Evolutionary conservation across 2,888 invertebrate species (phyloP).

Genomic region (Drosophila austrosaltans): DNA sequence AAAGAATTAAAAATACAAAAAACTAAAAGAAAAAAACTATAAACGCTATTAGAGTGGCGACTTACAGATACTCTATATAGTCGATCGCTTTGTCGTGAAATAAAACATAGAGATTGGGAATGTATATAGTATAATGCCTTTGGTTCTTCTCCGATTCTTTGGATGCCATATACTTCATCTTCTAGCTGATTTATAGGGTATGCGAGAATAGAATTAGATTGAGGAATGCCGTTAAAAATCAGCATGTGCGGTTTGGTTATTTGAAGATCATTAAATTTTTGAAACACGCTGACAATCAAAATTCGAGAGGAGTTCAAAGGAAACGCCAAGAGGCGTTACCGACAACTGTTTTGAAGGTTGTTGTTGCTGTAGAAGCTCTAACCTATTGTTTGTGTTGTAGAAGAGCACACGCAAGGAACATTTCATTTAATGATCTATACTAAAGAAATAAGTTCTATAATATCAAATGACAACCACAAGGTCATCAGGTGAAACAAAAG

Average conservation of each 20-base stretch:
- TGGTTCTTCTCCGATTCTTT: too few species aligned
- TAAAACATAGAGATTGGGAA: too few species aligned
- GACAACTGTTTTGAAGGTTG: constrained; percentile 12
- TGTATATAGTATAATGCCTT: too few species aligned
- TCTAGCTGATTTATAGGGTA: background rate
- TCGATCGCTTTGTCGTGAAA: too few species aligned
- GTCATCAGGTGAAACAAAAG: too few species aligned
- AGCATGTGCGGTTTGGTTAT: constrained; percentile 53
- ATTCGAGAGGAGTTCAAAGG: constrained; percentile 9
- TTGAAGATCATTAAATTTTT: constrained; percentile 41
- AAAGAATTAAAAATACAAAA: constrained; percentile 27
- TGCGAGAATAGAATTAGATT: background rate
- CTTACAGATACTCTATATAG: background rate
- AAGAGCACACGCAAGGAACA: background rate
- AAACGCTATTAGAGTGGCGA: background rate
- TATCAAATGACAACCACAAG: too few species aligned
- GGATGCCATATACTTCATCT: too few species aligned
- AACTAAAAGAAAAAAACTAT: constrained; percentile 6
- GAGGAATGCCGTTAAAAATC: constrained; percentile 19
- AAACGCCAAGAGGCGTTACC: constrained; percentile 1
- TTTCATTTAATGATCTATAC: background rate
- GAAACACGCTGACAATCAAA: constrained; percentile 27
- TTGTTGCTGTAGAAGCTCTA: too few species aligned
- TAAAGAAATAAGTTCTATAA: too few species aligned
- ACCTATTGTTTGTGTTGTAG: background rate